Percentiles rank a stretch among this genome's conserved stretches.
These are phyloP conservation scores for Muntiacus reevesi DNA, from an alignment of 2,113 vertebrate genomes.

Conservation along the genomic window DNA sequence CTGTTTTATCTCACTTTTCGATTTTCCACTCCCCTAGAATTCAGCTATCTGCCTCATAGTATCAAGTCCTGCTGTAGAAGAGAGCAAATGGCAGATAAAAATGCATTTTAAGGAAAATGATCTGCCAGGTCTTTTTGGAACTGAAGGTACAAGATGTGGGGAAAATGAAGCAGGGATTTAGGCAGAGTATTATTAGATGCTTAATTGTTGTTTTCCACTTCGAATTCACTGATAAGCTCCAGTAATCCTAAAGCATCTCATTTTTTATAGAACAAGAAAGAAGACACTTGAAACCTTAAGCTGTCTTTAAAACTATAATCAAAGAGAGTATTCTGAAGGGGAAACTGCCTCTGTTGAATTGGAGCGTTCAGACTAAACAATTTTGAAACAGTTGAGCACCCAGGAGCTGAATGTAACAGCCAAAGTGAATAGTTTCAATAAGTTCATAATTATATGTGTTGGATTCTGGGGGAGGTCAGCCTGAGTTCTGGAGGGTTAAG, in stretches of 20 bases:
- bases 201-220: not conserved
- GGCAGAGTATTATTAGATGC: not conserved
- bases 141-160: not conserved
- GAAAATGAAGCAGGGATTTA: constrained; percentile 19
- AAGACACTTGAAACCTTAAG: not conserved
- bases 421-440: constrained; percentile 5
- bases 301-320: constrained; percentile 44
- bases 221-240: not conserved
- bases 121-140: not conserved
- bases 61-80: not conserved
- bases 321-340: not conserved
- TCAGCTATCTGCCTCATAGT: constrained; percentile 13
- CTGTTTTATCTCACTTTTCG: constrained; percentile 40
- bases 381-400: constrained; percentile 23
- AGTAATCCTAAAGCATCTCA: not conserved
- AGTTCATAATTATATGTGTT: not conserved
- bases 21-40: constrained; percentile 46
- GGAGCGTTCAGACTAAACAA: not conserved
- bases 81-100: constrained; percentile 26
- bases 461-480: not conserved
- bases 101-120: not conserved
- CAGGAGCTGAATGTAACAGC: not conserved
- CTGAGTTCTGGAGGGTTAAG: not conserved
- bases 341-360: constrained; percentile 20
- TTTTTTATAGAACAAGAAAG: not conserved